Conservation (phyloP, 1,140 invertebrate species). For the Drosophila obscura region DNA sequence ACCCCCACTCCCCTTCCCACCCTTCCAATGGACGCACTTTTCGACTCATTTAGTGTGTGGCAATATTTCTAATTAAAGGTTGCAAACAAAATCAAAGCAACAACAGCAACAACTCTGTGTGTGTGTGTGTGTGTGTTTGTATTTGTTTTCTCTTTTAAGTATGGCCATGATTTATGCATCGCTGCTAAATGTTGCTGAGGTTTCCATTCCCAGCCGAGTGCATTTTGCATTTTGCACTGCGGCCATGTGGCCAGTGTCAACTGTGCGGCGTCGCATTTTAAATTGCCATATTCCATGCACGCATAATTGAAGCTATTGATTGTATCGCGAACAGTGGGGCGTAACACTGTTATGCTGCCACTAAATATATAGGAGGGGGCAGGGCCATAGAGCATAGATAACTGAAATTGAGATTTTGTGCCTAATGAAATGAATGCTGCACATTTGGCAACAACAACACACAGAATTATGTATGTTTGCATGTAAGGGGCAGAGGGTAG, state of each 20-base stretch:
- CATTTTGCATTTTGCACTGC: slow-evolving; percentile 48
- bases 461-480: no score
- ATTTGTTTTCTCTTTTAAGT: slow-evolving; percentile 63
- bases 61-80: slow-evolving; percentile 81
- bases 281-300: slow-evolving; percentile 71
- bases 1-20: slow-evolving; percentile 2
- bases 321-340: slow-evolving; percentile 38
- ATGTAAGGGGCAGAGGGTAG: no score
- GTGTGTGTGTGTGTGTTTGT: slow-evolving; percentile 9
- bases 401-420: no score
- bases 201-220: slow-evolving; percentile 67
- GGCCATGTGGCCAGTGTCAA: slow-evolving; percentile 51
- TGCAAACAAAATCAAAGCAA: slow-evolving; percentile 74
- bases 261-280: slow-evolving; percentile 61
- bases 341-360: no score
- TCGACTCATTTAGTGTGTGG: slow-evolving; percentile 74
- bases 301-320: slow-evolving; percentile 73
- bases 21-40: slow-evolving; percentile 20
- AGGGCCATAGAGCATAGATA: no score
- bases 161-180: slow-evolving; percentile 78
- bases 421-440: no score
- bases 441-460: no score
- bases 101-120: background rate
- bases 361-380: no score
- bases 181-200: slow-evolving; percentile 76